Percentiles rank a stretch among this genome's conserved stretches.
These are phyloP conservation scores for Asbolus verrucosus DNA, from an alignment of 1,140 invertebrate genomes.

Conservation along the genomic window DNA sequence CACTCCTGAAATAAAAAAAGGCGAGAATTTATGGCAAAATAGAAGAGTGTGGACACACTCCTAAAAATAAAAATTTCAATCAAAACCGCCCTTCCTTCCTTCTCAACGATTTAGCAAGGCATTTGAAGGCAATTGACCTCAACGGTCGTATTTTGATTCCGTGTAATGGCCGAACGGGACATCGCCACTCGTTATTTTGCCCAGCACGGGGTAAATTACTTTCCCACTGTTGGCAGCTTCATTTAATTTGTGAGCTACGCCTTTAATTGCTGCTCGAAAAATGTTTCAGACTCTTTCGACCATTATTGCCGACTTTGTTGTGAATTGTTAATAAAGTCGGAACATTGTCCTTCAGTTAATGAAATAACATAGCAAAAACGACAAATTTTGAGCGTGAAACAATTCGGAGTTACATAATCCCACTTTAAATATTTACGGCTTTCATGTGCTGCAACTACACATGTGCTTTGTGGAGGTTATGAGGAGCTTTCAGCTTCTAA, in stretches of 20 bases:
- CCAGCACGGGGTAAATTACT: conserved; percentile 2
- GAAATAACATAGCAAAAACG: no score
- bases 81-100: background rate
- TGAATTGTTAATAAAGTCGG: no score
- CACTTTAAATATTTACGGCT: background rate
- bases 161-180: no score
- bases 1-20: no score
- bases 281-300: background rate
- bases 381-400: no score
- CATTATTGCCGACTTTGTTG: no score
- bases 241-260: background rate
- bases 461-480: conserved; percentile 5
- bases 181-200: background rate
- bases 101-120: no score
- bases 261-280: background rate
- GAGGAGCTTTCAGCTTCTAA: conserved; percentile 15
- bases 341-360: no score
- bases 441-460: background rate
- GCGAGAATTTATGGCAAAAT: no score
- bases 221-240: background rate
- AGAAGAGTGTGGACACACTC: no score
- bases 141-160: background rate
- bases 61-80: background rate
- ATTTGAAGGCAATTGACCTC: background rate
- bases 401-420: no score